phyloP scores from a whole-genome alignment of 2,113 vertebrate genomes.

The Lampris megalopsis region DNA sequence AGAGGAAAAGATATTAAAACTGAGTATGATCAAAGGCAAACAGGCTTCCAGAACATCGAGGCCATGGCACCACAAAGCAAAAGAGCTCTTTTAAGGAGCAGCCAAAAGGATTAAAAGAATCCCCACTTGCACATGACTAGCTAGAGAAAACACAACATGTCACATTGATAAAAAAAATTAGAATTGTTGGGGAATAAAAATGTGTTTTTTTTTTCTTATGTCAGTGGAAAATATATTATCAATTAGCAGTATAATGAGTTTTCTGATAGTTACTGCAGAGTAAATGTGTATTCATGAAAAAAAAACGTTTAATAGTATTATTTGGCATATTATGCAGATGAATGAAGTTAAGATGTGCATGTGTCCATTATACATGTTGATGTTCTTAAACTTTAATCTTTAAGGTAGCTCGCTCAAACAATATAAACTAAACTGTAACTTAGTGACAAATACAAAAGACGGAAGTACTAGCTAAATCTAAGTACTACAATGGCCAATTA shows the following conservation, averaged over 20 bases:
- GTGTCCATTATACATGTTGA: neutral
- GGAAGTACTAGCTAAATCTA: too few relatives aligned
- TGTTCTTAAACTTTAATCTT: neutral
- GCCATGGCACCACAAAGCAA: slow-evolving; percentile 59
- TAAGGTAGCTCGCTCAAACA: too few relatives aligned
- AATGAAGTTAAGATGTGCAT: neutral
- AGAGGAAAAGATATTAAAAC: slow-evolving; percentile 37
- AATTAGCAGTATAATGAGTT: too few relatives aligned
- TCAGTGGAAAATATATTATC: too few relatives aligned
- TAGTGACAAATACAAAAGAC: too few relatives aligned
- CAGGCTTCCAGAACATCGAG: slow-evolving; percentile 44
- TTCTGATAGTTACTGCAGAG: neutral
- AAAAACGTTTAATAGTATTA: neutral
- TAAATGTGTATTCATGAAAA: neutral
- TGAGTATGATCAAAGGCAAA: slow-evolving; percentile 48
- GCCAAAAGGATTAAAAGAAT: slow-evolving; percentile 34
- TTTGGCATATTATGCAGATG: too few relatives aligned
- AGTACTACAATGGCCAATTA: too few relatives aligned
- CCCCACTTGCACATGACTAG: slow-evolving; percentile 17
- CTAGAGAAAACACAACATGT: slow-evolving; percentile 39
- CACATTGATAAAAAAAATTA: slow-evolving; percentile 12
- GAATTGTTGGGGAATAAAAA: slow-evolving; percentile 27
- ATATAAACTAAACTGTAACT: too few relatives aligned
- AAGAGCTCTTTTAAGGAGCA: slow-evolving; percentile 28
- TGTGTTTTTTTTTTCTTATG: neutral